Evolutionary conservation across 1,140 invertebrate species (phyloP).

Genomic region (Hyposmocoma kahamanoa): DNA sequence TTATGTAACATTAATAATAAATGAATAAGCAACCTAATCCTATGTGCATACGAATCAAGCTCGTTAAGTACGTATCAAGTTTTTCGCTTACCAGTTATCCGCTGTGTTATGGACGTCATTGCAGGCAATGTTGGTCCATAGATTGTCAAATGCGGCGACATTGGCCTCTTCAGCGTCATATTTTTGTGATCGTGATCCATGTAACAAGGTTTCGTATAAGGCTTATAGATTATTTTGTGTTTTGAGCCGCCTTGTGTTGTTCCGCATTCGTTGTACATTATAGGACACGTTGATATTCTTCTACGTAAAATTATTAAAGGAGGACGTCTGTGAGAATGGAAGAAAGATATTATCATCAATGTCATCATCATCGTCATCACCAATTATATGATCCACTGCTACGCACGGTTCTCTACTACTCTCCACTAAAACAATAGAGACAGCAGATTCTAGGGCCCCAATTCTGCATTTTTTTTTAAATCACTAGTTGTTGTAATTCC

Average conservation of each 20-base stretch:
- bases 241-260: constrained; percentile 9
- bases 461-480: no score
- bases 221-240: constrained; percentile 28
- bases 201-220: constrained; percentile 20
- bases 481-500: no score
- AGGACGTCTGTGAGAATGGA: no score
- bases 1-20: neutral
- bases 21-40: neutral
- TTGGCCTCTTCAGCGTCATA: constrained; percentile 75
- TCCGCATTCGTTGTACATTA: no score
- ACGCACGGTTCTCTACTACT: no score
- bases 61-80: neutral
- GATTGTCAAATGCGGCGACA: constrained; percentile 91
- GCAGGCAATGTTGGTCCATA: constrained; percentile 86
- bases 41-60: neutral
- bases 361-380: no score
- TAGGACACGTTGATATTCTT: no score
- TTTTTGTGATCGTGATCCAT: constrained; percentile 58
- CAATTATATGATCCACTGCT: no score
- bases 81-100: constrained; percentile 78
- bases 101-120: constrained; percentile 85
- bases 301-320: no score
- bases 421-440: no score
- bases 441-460: no score
- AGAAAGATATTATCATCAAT: no score